These are phyloP conservation scores for Ophion obscuratus DNA, from an alignment of 2,888 invertebrate genomes.

Conservation along the genomic window DNA sequence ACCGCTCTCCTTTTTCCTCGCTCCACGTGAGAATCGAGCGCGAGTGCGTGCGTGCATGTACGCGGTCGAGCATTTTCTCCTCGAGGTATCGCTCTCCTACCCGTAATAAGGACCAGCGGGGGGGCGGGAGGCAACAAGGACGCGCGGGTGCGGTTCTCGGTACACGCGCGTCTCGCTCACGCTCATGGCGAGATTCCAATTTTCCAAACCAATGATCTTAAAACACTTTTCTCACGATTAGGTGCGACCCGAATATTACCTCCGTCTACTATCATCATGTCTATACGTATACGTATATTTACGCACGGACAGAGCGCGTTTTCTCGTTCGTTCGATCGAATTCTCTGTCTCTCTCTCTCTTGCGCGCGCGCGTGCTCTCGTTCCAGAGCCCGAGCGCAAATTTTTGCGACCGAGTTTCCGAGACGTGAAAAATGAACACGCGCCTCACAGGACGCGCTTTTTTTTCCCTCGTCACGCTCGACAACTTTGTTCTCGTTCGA, in stretches of 20 bases:
- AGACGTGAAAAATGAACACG: slow-evolving; percentile 33
- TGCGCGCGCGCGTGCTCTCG: slow-evolving; percentile 17
- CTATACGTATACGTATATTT: background rate
- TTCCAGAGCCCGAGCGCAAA: slow-evolving; percentile 47
- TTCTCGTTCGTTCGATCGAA: slow-evolving; percentile 19
- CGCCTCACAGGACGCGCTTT: background rate
- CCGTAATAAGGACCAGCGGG: slow-evolving; percentile 34
- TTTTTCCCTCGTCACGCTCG: slow-evolving; percentile 21
- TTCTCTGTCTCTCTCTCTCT: too few species aligned
- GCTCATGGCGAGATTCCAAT: slow-evolving; percentile 68
- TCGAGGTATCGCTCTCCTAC: background rate
- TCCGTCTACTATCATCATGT: slow-evolving; percentile 6
- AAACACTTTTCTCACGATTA: slow-evolving; percentile 70
- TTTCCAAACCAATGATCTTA: slow-evolving; percentile 70
- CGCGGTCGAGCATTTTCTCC: slow-evolving; percentile 7
- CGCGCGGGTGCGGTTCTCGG: slow-evolving; percentile 35
- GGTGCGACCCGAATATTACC: slow-evolving; percentile 66
- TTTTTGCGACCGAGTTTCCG: slow-evolving; percentile 59
- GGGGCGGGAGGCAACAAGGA: slow-evolving; percentile 56
- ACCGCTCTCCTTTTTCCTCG: slow-evolving; percentile 34
- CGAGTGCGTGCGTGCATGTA: background rate
- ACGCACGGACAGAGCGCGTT: background rate
- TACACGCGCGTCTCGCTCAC: slow-evolving; percentile 29
- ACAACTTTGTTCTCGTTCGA: slow-evolving; percentile 7
- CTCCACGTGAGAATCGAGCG: slow-evolving; percentile 12